Percentiles rank a stretch among this genome's conserved stretches.
Evolutionary conservation across 1,140 invertebrate genomes (phyloP).

Genomic region (Camponotus pennsylvanicus): DNA sequence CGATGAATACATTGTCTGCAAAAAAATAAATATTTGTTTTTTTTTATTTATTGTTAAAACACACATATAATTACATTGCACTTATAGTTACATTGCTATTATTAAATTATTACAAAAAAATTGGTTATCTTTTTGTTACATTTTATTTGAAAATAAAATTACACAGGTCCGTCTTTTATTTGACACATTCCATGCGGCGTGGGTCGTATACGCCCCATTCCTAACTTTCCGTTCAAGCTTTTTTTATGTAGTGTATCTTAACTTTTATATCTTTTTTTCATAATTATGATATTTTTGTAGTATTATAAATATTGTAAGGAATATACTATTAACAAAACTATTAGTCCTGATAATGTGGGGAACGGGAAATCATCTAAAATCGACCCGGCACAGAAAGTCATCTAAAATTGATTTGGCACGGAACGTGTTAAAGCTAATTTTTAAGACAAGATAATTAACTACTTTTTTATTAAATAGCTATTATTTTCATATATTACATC

Average conservation of each 20-base stretch:
- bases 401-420: no score
- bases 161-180: not conserved
- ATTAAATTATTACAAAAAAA: not conserved
- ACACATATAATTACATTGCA: not conserved
- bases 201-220: no score
- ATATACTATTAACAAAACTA: no score
- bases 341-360: no score
- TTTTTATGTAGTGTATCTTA: no score
- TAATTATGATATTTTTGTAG: no score
- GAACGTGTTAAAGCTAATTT: not conserved
- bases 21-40: not conserved
- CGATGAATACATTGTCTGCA: slow-evolving; percentile 68
- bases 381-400: no score
- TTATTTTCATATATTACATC: not conserved
- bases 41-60: not conserved
- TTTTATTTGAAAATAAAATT: not conserved
- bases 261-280: no score
- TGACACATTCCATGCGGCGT: no score
- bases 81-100: not conserved
- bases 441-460: not conserved
- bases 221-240: no score
- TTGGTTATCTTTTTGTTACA: not conserved
- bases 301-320: no score
- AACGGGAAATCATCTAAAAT: no score
- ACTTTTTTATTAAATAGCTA: not conserved